Conservation (phyloP, 2,113 vertebrate species). For the Cottus gobio region DNA sequence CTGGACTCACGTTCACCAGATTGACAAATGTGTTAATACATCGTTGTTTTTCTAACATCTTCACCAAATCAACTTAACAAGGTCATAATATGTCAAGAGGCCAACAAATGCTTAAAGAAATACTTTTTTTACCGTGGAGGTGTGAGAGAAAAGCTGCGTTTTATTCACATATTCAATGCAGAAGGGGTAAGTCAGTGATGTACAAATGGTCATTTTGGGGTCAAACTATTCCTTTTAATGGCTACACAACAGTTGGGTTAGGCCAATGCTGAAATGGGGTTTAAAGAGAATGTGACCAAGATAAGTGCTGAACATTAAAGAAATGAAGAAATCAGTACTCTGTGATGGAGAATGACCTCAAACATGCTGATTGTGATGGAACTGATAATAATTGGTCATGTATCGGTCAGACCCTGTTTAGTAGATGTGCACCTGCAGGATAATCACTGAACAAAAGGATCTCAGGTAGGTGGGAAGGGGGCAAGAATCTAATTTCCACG, state of each 20-base stretch:
- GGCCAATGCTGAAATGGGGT: not conserved
- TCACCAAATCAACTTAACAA: not conserved
- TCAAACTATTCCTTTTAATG: not conserved
- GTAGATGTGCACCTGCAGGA: conserved; percentile 1
- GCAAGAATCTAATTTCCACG: not conserved
- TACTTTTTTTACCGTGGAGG: no score
- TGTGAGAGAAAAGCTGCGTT: not conserved
- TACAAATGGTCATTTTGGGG: not conserved
- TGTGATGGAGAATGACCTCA: no score
- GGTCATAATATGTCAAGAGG: not conserved
- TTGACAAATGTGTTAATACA: no score
- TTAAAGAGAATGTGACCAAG: not conserved
- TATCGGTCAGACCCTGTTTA: not conserved
- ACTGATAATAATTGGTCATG: not conserved
- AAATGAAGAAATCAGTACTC: not conserved
- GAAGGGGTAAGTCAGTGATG: not conserved
- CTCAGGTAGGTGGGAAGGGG: not conserved
- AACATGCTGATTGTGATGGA: no score
- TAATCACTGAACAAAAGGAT: not conserved
- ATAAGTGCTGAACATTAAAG: not conserved
- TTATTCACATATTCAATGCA: not conserved
- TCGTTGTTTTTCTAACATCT: not conserved
- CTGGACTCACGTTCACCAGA: no score
- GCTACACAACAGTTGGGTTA: not conserved
- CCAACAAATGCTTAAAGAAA: not conserved